phyloP scores from a whole-genome alignment of 1,140 invertebrate species.

The Epicauta chinensis region DNA sequence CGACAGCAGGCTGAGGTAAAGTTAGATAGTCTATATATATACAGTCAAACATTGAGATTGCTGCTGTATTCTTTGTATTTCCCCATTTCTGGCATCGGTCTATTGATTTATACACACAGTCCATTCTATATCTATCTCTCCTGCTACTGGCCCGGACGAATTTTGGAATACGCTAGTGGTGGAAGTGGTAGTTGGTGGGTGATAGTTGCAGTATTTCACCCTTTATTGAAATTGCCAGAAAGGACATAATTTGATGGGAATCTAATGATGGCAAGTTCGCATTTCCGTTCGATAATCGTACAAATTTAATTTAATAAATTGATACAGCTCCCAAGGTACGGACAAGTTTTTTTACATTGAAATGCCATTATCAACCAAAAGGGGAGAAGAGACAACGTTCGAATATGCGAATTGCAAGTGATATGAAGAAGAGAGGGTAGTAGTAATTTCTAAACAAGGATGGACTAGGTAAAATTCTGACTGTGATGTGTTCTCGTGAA shows the following conservation, averaged over 20 bases:
- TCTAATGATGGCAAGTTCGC: too few species aligned
- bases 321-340: too few species aligned
- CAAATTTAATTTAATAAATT: slow-evolving; percentile 5
- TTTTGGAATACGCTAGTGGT: background rate
- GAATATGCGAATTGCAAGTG: too few species aligned
- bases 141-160: slow-evolving; percentile 10
- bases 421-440: too few species aligned
- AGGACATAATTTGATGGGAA: too few species aligned
- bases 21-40: slow-evolving; percentile 9
- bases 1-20: slow-evolving; percentile 9
- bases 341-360: slow-evolving; percentile 11
- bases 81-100: slow-evolving; percentile 20
- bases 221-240: too few species aligned
- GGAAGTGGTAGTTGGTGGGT: too few species aligned
- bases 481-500: background rate
- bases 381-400: slow-evolving; percentile 2
- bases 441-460: too few species aligned
- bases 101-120: slow-evolving; percentile 30
- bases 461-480: too few species aligned
- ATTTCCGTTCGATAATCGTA: background rate
- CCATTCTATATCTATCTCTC: slow-evolving; percentile 16
- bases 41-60: slow-evolving; percentile 27
- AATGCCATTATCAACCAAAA: slow-evolving; percentile 9
- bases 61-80: slow-evolving; percentile 10
- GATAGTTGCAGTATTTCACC: too few species aligned